Percentiles rank a stretch among this genome's conserved stretches.
These are phyloP conservation scores for Eriocheir sinensis DNA, from an alignment of 1,140 invertebrate genomes.

Conservation along the genomic window DNA sequence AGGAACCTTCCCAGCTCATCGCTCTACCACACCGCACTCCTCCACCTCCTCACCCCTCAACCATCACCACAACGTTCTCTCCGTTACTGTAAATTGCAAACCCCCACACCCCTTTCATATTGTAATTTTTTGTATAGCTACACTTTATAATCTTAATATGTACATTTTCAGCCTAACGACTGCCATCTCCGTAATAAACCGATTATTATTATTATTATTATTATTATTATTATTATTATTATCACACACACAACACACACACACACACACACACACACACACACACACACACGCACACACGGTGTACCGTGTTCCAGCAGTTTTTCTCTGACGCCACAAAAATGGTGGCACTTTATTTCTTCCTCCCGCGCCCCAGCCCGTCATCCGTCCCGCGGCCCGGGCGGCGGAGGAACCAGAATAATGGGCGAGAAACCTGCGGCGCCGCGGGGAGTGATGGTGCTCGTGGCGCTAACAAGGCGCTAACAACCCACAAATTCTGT, in stretches of 20 bases:
- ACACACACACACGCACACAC: background rate
- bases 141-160: too few species aligned
- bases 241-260: background rate
- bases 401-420: background rate
- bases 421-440: background rate
- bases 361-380: background rate
- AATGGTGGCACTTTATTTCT: background rate
- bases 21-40: too few species aligned
- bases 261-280: background rate
- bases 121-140: too few species aligned
- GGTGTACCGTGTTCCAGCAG: background rate
- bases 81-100: too few species aligned
- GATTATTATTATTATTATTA: too few species aligned
- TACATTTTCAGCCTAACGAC: too few species aligned
- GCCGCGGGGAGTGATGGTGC: constrained; percentile 16
- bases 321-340: background rate
- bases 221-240: too few species aligned
- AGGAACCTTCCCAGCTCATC: too few species aligned
- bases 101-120: too few species aligned
- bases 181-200: too few species aligned
- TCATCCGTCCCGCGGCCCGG: background rate
- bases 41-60: too few species aligned
- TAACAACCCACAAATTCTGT: background rate
- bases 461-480: constrained; percentile 19
- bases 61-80: too few species aligned